Conservation (phyloP, 2,888 invertebrate species). For the Periphyllus acericola region DNA sequence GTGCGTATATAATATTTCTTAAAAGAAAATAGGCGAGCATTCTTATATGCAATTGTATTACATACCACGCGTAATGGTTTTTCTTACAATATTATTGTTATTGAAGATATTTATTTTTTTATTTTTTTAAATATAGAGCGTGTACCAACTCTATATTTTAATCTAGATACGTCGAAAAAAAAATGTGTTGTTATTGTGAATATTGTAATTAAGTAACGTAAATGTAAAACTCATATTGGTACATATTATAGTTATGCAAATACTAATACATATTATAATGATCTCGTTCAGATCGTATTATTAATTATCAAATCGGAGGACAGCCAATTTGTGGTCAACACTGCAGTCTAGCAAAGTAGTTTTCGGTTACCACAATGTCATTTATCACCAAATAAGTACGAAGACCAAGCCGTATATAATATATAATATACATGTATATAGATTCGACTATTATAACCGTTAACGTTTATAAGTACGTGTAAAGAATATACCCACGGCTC, state of each 20-base stretch:
- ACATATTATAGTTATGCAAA: not conserved
- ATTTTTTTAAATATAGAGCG: not conserved
- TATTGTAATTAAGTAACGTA: no score
- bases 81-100: not conserved
- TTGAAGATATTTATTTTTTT: not conserved
- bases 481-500: not conserved
- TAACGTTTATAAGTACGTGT: not conserved
- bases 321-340: not conserved
- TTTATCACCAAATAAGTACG: not conserved
- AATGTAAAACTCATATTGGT: no score
- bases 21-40: not conserved
- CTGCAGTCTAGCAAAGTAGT: not conserved
- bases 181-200: not conserved
- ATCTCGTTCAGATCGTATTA: not conserved
- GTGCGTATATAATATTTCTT: not conserved
- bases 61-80: not conserved
- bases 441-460: not conserved
- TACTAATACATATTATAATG: not conserved
- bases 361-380: not conserved
- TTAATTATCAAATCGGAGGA: not conserved
- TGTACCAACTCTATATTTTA: not conserved
- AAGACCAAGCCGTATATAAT: no score
- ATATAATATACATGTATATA: not conserved
- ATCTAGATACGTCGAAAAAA: not conserved
- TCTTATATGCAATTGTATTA: not conserved